These are phyloP conservation scores for Fulica atra DNA, from an alignment of 2,113 vertebrate genomes.

Conservation along the genomic window DNA sequence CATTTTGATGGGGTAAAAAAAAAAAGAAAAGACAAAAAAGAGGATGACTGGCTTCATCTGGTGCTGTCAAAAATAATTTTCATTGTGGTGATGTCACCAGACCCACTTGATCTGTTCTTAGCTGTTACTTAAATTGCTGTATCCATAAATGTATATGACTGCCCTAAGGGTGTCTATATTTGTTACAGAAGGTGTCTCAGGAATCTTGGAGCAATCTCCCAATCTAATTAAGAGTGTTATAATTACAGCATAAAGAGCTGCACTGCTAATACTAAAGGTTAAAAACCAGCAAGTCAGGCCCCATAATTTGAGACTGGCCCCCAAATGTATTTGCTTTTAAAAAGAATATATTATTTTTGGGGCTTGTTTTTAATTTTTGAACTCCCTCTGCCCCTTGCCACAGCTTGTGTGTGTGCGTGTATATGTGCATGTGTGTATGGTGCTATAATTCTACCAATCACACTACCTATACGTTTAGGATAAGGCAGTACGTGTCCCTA, in stretches of 20 bases:
- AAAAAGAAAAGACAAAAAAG: not conserved
- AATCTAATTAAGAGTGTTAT: conserved; percentile 37
- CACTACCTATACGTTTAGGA: not conserved
- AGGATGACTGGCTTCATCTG: not conserved
- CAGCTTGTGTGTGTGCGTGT: not conserved
- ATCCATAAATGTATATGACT: conserved; percentile 43
- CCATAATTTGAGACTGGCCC: not conserved
- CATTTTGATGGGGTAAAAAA: not conserved
- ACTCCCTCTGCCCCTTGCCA: not conserved
- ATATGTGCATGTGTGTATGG: not conserved
- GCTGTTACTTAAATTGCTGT: conserved; percentile 31
- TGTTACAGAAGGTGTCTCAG: conserved; percentile 27
- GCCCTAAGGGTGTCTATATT: conserved; percentile 40
- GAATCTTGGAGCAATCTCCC: conserved; percentile 34
- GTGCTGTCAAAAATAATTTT: not conserved
- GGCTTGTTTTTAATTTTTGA: not conserved
- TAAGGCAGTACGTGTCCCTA: not conserved
- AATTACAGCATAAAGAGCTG: conserved; percentile 4
- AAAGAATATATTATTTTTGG: not conserved
- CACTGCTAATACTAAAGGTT: not conserved
- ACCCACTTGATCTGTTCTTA: not conserved
- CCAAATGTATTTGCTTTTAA: not conserved
- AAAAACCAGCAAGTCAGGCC: not conserved
- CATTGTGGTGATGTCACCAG: not conserved
- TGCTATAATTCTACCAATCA: not conserved